These are phyloP conservation scores for Lepidostoma basale DNA, from an alignment of 1,140 invertebrate genomes.

Conservation along the genomic window DNA sequence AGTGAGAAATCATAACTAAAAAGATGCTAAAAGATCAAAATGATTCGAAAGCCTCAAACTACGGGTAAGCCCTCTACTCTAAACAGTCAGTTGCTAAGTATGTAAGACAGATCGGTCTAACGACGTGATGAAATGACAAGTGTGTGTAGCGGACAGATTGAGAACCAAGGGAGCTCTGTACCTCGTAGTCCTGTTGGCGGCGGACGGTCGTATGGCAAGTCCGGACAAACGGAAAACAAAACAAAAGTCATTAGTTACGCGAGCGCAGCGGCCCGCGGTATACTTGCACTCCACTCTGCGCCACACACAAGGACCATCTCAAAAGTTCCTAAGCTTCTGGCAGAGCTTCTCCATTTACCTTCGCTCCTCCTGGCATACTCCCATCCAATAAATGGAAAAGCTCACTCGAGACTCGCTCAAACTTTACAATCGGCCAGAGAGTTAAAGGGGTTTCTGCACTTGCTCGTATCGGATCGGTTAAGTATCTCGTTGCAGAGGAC, in stretches of 20 bases:
- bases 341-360: constrained; percentile 44
- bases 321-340: constrained; percentile 84
- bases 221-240: constrained; percentile 64
- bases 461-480: constrained; percentile 18
- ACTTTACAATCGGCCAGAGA: constrained; percentile 8
- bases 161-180: constrained; percentile 65
- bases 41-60: constrained; percentile 65
- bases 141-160: constrained; percentile 55
- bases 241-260: constrained; percentile 49
- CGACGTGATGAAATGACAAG: constrained; percentile 53
- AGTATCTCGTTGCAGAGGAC: constrained; percentile 6
- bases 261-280: constrained; percentile 46
- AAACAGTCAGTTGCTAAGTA: constrained; percentile 59
- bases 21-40: constrained; percentile 63
- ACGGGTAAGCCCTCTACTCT: constrained; percentile 65
- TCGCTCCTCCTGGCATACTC: neutral
- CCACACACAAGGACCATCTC: constrained; percentile 89
- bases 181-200: constrained; percentile 74
- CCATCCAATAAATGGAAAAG: constrained; percentile 40
- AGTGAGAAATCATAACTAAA: constrained; percentile 55
- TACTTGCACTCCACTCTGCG: constrained; percentile 3
- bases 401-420: constrained; percentile 37
- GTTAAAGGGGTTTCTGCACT: too few species aligned
- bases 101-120: constrained; percentile 50
- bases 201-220: constrained; percentile 53